Conservation (phyloP, 2,113 vertebrate genomes). For the Pedionomus torquatus region DNA sequence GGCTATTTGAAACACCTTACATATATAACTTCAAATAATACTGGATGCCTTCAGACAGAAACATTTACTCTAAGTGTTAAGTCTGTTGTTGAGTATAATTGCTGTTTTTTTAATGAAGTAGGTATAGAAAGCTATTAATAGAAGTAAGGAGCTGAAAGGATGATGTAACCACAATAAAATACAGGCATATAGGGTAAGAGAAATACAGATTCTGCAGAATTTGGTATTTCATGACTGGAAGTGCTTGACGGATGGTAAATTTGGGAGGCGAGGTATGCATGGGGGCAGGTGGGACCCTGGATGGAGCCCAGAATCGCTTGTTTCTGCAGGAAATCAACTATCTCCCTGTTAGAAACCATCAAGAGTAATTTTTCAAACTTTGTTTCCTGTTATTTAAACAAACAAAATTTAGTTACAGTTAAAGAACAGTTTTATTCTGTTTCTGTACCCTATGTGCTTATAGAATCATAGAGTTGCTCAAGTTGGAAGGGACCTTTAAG, state of each 20-base stretch:
- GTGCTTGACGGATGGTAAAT: neutral
- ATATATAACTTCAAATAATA: accelerated
- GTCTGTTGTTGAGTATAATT: neutral
- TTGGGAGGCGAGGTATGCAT: neutral
- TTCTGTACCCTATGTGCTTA: neutral
- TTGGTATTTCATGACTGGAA: neutral
- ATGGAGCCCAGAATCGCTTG: neutral
- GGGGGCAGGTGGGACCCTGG: neutral
- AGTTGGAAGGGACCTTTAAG: too few species aligned
- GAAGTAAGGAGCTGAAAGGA: neutral
- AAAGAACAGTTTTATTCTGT: neutral
- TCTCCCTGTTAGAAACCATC: neutral
- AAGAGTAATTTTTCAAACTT: neutral
- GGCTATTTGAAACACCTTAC: neutral
- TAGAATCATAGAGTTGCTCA: neutral
- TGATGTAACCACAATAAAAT: neutral
- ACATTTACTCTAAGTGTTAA: neutral
- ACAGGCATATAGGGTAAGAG: neutral
- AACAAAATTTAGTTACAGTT: neutral
- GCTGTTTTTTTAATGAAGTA: neutral
- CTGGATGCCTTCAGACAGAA: neutral
- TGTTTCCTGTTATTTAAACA: neutral
- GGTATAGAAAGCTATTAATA: neutral
- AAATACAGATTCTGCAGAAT: neutral
- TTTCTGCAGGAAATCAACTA: neutral